Percentiles rank a stretch among this genome's conserved stretches.
Conservation (phyloP, 2,113 vertebrate genomes). For the Halichoeres trimaculatus region DNA sequence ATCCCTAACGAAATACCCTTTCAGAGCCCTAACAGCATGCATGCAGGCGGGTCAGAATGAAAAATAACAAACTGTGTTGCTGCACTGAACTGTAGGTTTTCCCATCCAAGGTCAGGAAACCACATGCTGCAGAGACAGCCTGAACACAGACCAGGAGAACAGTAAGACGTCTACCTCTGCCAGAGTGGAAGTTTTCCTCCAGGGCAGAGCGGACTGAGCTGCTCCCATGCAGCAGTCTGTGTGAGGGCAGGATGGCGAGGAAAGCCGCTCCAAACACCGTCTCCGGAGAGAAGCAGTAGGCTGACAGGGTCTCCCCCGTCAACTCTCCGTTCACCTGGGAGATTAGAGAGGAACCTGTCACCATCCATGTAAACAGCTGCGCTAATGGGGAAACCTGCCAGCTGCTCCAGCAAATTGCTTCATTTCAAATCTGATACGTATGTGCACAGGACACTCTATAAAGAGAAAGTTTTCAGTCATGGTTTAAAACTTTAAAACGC, state of each 20-base stretch:
- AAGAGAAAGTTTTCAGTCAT: neutral
- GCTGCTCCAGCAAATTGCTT: neutral
- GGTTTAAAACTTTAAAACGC: neutral
- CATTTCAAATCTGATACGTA: too few species aligned
- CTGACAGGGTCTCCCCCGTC: conserved; percentile 88
- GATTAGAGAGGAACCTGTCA: conserved; percentile 4
- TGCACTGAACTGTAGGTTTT: neutral
- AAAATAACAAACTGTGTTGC: neutral
- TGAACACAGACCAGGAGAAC: neutral
- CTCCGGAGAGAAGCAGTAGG: conserved; percentile 92
- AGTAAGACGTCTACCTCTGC: conserved; percentile 82
- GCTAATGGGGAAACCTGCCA: conserved; percentile 3
- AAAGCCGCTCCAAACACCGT: conserved; percentile 91
- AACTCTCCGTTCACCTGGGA: conserved; percentile 86
- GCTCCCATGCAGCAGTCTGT: conserved; percentile 88
- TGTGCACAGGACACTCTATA: too few species aligned
- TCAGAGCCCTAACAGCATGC: neutral
- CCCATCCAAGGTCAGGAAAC: neutral
- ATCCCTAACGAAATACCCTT: neutral
- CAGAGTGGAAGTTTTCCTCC: conserved; percentile 79
- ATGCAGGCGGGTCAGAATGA: neutral
- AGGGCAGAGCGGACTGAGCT: conserved; percentile 84
- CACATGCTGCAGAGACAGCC: neutral
- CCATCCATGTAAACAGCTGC: neutral
- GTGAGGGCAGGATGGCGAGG: conserved; percentile 88